Evolutionary conservation across 2,113 vertebrate species (phyloP).

Genomic region (Salvelinus sp.): DNA sequence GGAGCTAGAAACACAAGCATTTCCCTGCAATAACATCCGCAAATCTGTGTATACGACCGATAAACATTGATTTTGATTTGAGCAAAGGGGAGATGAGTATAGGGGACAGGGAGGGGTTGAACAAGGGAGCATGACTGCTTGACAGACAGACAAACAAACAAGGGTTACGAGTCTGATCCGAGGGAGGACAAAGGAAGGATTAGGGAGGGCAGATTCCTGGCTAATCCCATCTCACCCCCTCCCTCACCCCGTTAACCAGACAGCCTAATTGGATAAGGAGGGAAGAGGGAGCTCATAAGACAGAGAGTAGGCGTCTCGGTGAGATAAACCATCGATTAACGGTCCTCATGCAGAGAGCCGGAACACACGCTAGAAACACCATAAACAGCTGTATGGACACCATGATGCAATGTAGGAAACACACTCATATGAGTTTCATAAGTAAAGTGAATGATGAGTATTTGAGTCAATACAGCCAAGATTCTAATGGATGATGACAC

Average conservation of each 20-base stretch:
- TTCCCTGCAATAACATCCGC: no score
- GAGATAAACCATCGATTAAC: neutral
- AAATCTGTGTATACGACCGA: no score
- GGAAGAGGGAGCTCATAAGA: constrained; percentile 17
- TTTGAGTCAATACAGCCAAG: no score
- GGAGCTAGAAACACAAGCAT: no score
- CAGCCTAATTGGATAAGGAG: constrained; percentile 39
- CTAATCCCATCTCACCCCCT: neutral
- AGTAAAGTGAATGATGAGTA: no score
- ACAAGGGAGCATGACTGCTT: neutral
- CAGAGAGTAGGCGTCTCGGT: neutral
- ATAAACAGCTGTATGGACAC: neutral
- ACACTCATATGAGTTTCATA: neutral
- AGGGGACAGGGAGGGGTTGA: neutral
- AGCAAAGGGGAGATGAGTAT: neutral
- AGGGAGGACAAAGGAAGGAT: constrained; percentile 21
- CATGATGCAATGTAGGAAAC: neutral
- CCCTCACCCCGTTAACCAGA: constrained; percentile 6
- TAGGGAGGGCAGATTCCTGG: constrained; percentile 21
- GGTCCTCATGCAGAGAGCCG: neutral
- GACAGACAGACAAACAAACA: neutral
- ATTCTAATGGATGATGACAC: no score
- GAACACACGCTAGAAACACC: neutral
- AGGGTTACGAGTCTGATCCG: constrained; percentile 2
- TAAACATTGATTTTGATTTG: no score